These are phyloP conservation scores for Trichosurus vulpecula DNA, from an alignment of 2,797 vertebrate genomes.

Conservation along the genomic window DNA sequence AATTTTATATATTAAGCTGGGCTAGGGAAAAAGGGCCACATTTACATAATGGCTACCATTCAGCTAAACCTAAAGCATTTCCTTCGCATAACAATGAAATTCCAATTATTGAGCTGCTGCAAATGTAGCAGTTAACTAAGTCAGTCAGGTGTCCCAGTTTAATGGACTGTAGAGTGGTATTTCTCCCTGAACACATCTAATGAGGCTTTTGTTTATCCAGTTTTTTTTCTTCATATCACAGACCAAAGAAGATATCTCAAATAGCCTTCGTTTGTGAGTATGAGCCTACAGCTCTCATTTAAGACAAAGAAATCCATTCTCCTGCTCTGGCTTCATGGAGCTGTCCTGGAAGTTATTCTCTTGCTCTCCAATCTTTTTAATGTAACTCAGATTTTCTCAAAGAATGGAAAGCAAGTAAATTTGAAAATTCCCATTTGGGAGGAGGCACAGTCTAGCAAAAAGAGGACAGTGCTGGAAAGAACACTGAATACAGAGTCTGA, in stretches of 20 bases:
- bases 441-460: background rate
- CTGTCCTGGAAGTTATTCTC: conserved; percentile 21
- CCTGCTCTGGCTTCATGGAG: background rate
- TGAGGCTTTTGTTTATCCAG: conserved; percentile 18
- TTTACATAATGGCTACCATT: conserved; percentile 66
- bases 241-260: background rate
- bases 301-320: conserved; percentile 34
- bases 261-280: background rate
- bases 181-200: conserved; percentile 36
- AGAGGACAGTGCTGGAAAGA: background rate
- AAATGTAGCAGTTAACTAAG: conserved; percentile 46
- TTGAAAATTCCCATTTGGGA: background rate
- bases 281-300: background rate
- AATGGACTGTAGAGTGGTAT: background rate
- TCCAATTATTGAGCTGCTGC: conserved; percentile 63
- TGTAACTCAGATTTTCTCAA: conserved; percentile 28
- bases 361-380: conserved; percentile 1
- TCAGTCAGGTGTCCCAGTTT: conserved; percentile 50
- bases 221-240: conserved; percentile 23
- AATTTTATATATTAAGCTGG: conserved; percentile 62
- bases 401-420: background rate
- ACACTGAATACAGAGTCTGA: background rate
- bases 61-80: conserved; percentile 65
- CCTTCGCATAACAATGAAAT: conserved; percentile 63
- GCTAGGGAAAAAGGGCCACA: conserved; percentile 44